Conservation (phyloP, 1,140 invertebrate species). For the Galleria mellonella region DNA sequence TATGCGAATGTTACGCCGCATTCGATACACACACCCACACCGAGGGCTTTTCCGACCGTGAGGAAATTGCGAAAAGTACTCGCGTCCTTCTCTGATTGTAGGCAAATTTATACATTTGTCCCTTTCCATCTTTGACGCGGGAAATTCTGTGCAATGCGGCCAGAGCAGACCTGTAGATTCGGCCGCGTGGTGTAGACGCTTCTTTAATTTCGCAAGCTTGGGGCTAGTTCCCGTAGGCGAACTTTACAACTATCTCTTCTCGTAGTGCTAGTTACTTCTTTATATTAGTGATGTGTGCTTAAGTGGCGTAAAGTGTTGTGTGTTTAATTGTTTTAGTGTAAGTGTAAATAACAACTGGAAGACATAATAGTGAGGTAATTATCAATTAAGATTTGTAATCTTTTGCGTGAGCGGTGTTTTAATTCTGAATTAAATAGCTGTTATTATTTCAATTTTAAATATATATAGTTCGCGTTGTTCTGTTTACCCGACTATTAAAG, state of each 20-base stretch:
- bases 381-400: background rate
- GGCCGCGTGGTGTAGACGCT: conserved; percentile 41
- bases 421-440: no score
- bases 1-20: background rate
- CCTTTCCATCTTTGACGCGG: conserved; percentile 37
- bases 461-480: no score
- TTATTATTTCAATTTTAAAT: no score
- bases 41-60: conserved; percentile 34
- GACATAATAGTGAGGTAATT: conserved; percentile 56
- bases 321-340: conserved; percentile 10
- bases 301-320: conserved; percentile 11
- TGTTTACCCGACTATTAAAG: no score
- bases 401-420: no score
- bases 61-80: conserved; percentile 10
- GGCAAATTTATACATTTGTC: conserved; percentile 11
- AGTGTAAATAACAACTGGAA: conserved; percentile 32
- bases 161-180: conserved; percentile 69
- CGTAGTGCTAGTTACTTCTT: conserved; percentile 26
- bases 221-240: conserved; percentile 15
- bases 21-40: background rate
- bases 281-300: conserved; percentile 19
- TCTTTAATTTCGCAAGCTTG: conserved; percentile 31
- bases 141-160: conserved; percentile 44
- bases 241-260: conserved; percentile 25
- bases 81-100: conserved; percentile 20